Percentiles rank a stretch among this genome's conserved stretches.
These are phyloP conservation scores for Meghimatium bilineatum DNA, from an alignment of 2,888 invertebrate species.

Conservation along the genomic window DNA sequence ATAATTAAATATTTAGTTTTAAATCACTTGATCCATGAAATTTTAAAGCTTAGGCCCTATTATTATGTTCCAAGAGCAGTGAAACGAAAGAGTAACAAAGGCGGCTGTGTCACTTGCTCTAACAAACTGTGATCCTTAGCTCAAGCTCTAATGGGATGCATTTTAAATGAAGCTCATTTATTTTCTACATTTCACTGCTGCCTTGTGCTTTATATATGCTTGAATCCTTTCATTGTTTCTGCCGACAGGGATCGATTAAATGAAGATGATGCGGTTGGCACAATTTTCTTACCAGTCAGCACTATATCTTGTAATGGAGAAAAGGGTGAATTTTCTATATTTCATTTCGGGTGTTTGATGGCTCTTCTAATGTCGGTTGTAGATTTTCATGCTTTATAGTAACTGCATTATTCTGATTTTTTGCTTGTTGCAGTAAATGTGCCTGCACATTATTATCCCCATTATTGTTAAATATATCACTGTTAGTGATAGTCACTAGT, in stretches of 20 bases:
- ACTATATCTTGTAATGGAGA: slow-evolving; percentile 72
- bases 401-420: not conserved
- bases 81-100: not conserved
- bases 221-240: not conserved
- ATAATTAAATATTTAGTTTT: no score
- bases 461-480: not conserved
- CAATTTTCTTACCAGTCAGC: slow-evolving; percentile 68
- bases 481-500: not conserved
- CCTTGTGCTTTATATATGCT: slow-evolving; percentile 3
- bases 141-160: not conserved
- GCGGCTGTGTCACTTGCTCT: not conserved
- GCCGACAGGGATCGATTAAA: slow-evolving; percentile 75
- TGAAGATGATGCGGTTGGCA: slow-evolving; percentile 74
- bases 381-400: slow-evolving; percentile 5
- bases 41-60: not conserved
- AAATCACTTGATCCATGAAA: no score
- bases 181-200: slow-evolving; percentile 1
- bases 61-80: not conserved
- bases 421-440: not conserved
- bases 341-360: slow-evolving; percentile 12
- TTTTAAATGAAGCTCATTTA: not conserved
- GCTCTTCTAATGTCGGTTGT: not conserved
- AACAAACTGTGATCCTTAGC: not conserved
- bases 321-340: slow-evolving; percentile 63
- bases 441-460: not conserved